These are phyloP conservation scores for Drosophila mayaguana DNA, from an alignment of 2,888 invertebrate species.

Conservation along the genomic window DNA sequence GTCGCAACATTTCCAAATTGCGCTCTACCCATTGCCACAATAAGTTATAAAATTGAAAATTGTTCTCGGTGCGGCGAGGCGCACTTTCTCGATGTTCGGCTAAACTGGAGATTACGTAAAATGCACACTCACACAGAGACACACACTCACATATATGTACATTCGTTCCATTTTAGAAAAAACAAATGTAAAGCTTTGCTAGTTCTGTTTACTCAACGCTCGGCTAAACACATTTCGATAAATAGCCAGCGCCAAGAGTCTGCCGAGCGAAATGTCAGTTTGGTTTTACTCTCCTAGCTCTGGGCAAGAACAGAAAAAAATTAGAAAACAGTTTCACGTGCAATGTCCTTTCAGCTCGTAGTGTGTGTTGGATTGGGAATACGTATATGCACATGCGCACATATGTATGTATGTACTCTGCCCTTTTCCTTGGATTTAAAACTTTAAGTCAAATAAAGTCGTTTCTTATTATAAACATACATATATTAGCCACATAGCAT, in stretches of 20 bases:
- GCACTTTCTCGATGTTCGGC: conserved; percentile 8
- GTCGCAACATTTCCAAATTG: conserved; percentile 12
- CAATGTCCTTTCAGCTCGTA: neutral
- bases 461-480: no score
- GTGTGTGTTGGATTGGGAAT: neutral
- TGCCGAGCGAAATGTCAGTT: conserved; percentile 9
- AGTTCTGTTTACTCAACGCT: conserved; percentile 13
- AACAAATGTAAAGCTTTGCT: conserved; percentile 1
- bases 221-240: conserved; percentile 14
- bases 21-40: conserved; percentile 16
- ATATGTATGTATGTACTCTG: neutral
- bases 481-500: no score
- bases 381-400: neutral
- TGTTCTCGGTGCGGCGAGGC: conserved; percentile 6
- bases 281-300: conserved; percentile 1
- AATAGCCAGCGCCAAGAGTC: conserved; percentile 11
- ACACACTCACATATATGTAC: neutral
- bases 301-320: neutral
- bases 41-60: conserved; percentile 22
- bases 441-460: neutral
- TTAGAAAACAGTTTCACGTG: conserved; percentile 7
- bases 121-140: neutral
- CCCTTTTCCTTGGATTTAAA: neutral
- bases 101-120: conserved; percentile 17
- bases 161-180: neutral